A percentile compares a stretch with the other conserved stretches of the same genome.
phyloP scores from a whole-genome alignment of 2,797 vertebrate species.

The Pipistrellus pygmaeus region DNA sequence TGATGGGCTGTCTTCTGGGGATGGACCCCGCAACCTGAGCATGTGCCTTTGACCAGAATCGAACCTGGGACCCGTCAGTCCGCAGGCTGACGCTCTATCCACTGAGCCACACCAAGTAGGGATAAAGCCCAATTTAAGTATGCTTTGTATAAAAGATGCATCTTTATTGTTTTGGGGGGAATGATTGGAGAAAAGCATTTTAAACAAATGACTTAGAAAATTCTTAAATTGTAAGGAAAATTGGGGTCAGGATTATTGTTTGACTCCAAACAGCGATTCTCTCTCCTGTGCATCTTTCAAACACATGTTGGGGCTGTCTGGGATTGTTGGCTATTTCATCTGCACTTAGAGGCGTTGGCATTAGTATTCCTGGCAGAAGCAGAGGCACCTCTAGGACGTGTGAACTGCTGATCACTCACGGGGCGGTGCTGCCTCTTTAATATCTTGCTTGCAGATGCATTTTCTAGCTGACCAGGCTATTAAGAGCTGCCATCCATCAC shows the following conservation, averaged over 20 bases:
- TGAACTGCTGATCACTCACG: conserved; percentile 85
- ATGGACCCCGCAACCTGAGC: too few relatives aligned
- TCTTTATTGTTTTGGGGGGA: conserved; percentile 50
- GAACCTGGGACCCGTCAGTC: too few relatives aligned
- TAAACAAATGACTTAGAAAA: conserved; percentile 77
- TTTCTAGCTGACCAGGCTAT: conserved; percentile 88
- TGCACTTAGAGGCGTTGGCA: conserved; percentile 79
- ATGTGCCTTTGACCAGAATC: too few relatives aligned
- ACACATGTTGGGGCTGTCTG: background rate
- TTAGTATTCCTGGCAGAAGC: conserved; percentile 86
- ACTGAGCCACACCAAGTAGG: too few relatives aligned
- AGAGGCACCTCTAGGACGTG: conserved; percentile 74
- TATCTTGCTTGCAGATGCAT: conserved; percentile 87
- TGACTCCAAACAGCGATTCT: background rate
- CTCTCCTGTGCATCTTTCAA: background rate
- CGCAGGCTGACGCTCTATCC: too few relatives aligned
- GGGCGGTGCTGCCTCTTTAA: conserved; percentile 84
- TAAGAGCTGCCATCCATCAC: conserved; percentile 91
- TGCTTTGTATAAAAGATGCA: conserved; percentile 62
- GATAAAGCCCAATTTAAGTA: background rate
- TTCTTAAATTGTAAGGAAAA: background rate
- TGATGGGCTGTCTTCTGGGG: too few relatives aligned
- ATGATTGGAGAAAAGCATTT: conserved; percentile 64
- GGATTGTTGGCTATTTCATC: conserved; percentile 64
- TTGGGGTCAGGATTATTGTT: background rate